phyloP scores from a whole-genome alignment of 2,113 vertebrate species.

The Columba janthina region DNA sequence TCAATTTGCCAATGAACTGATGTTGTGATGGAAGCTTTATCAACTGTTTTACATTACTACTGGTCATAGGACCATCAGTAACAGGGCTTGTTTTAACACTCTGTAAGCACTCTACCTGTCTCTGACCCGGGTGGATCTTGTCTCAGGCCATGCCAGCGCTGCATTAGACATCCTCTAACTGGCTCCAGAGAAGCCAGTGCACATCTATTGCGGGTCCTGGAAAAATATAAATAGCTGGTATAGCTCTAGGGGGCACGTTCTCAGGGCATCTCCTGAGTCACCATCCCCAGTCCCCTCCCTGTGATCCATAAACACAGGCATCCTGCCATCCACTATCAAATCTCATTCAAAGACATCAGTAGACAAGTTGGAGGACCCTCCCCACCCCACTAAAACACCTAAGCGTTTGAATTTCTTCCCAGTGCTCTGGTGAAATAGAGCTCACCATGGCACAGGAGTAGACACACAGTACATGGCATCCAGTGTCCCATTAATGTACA shows the following conservation, averaged over 20 bases:
- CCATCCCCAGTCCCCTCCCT: not conserved
- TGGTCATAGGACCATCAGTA: not conserved
- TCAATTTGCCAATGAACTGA: not conserved
- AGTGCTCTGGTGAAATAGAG: not conserved
- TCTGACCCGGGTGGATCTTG: not conserved
- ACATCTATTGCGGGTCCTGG: not conserved
- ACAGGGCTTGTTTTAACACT: not conserved
- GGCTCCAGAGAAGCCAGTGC: not conserved
- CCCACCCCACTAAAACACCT: slow-evolving; percentile 34
- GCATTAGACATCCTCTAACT: not conserved
- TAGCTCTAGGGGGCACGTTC: not conserved
- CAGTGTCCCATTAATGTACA: fast-evolving
- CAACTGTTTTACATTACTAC: not conserved
- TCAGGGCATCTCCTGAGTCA: not conserved
- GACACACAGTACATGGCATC: not conserved
- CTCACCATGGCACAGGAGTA: fast-evolving
- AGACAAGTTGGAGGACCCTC: not conserved
- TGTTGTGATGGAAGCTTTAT: not conserved
- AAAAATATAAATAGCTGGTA: not conserved
- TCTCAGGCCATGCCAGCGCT: not conserved
- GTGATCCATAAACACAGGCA: not conserved
- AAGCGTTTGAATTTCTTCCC: not conserved
- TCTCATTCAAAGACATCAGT: not conserved
- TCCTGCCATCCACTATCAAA: not conserved
- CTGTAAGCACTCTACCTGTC: not conserved